Percentiles rank a stretch among this genome's conserved stretches.
Evolutionary conservation across 2,797 vertebrate genomes (phyloP).

Genomic region (Graptemys geographica): DNA sequence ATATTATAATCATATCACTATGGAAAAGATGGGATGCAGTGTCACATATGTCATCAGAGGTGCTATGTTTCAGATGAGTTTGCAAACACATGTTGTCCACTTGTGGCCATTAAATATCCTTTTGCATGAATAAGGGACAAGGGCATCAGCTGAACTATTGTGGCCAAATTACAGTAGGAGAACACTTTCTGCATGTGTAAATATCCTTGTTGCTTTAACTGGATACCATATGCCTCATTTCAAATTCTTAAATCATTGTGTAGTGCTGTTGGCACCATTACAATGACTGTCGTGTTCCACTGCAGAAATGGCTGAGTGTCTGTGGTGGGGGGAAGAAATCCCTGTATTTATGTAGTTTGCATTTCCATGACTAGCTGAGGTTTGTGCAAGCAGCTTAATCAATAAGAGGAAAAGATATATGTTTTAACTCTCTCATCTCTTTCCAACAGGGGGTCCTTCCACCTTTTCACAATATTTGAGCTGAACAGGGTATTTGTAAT

Average conservation of each 20-base stretch:
- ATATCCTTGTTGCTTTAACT: too few relatives aligned
- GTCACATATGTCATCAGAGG: too few relatives aligned
- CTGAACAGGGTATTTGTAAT: constrained; percentile 17
- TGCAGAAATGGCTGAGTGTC: neutral
- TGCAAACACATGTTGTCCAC: too few relatives aligned
- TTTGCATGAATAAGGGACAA: too few relatives aligned
- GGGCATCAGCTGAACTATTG: too few relatives aligned
- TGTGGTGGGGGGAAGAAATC: neutral
- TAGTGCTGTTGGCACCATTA: too few relatives aligned
- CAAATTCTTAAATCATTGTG: neutral
- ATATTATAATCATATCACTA: too few relatives aligned
- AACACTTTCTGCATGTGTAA: too few relatives aligned
- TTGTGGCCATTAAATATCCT: too few relatives aligned
- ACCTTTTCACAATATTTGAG: neutral
- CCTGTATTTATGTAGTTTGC: neutral
- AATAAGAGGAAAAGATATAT: constrained; percentile 20
- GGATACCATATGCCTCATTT: neutral
- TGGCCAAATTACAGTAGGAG: too few relatives aligned
- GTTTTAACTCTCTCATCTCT: neutral
- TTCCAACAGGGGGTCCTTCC: neutral
- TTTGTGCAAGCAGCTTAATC: neutral
- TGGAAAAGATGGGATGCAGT: too few relatives aligned
- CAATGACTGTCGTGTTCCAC: neutral
- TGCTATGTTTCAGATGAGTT: too few relatives aligned
- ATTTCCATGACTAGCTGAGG: neutral